These are phyloP conservation scores for Stegostoma tigrinum DNA, from an alignment of 2,113 vertebrate species.

Conservation along the genomic window DNA sequence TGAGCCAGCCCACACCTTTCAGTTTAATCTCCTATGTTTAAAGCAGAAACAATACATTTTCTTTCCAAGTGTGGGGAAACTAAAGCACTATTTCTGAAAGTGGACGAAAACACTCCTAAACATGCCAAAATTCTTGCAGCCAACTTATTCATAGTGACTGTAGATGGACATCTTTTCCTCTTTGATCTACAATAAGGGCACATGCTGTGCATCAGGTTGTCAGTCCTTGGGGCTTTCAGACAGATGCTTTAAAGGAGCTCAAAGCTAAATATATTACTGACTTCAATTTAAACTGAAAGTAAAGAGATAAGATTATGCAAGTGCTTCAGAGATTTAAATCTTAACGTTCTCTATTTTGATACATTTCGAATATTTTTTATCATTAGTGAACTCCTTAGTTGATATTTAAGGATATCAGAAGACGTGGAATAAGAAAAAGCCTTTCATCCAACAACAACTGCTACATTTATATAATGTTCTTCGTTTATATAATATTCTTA, in stretches of 20 bases:
- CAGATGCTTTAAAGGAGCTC: background rate
- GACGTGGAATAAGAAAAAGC: background rate
- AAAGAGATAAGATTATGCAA: background rate
- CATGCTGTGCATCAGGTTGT: background rate
- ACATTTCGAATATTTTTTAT: background rate
- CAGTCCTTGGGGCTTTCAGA: slow-evolving; percentile 16
- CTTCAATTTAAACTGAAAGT: slow-evolving; percentile 1
- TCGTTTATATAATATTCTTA: background rate
- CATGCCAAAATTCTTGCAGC: background rate
- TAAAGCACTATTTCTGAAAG: background rate
- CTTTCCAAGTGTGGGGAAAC: background rate
- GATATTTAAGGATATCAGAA: background rate
- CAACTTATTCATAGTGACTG: background rate
- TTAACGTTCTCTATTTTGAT: background rate
- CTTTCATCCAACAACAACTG: background rate
- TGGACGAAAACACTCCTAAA: background rate
- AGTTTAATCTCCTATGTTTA: background rate
- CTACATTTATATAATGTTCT: too few species aligned
- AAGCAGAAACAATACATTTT: background rate
- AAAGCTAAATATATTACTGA: background rate
- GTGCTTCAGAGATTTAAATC: background rate
- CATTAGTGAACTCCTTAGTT: background rate
- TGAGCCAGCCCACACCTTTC: background rate
- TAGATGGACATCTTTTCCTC: background rate
- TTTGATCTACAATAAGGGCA: background rate